Conservation (phyloP, 2,888 invertebrate genomes). For the Pachymerium ferrugineum region DNA sequence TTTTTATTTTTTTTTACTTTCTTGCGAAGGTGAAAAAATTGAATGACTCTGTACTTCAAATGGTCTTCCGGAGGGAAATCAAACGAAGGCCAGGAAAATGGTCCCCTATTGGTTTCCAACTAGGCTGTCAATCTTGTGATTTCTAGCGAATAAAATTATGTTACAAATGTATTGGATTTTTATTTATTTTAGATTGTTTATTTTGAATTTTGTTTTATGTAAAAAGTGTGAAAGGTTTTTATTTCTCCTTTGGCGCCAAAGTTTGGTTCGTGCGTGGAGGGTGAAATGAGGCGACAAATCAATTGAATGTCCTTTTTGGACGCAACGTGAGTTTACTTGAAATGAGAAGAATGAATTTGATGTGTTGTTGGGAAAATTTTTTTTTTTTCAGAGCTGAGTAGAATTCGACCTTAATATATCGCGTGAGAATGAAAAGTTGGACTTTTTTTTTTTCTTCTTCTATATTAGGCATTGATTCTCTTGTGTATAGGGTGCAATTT, state of each 20-base stretch:
- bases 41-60: neutral
- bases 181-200: neutral
- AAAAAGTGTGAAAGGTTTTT: neutral
- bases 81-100: neutral
- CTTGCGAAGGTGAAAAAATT: neutral
- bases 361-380: neutral
- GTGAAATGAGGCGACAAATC: constrained; percentile 1
- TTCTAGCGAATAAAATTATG: neutral
- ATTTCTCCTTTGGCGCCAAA: neutral
- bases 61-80: neutral
- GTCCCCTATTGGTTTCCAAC: neutral
- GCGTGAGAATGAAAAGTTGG: neutral
- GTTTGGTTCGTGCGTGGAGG: constrained; percentile 2
- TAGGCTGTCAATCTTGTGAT: neutral
- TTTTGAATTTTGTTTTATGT: neutral
- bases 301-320: neutral
- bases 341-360: constrained; percentile 13
- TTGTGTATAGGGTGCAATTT: neutral
- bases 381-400: neutral
- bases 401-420: neutral
- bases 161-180: neutral
- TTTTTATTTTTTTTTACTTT: neutral
- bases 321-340: neutral
- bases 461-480: neutral
- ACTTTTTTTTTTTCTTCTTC: neutral